Conservation (phyloP, 2,888 invertebrate species). For the Nycteola revayana region DNA sequence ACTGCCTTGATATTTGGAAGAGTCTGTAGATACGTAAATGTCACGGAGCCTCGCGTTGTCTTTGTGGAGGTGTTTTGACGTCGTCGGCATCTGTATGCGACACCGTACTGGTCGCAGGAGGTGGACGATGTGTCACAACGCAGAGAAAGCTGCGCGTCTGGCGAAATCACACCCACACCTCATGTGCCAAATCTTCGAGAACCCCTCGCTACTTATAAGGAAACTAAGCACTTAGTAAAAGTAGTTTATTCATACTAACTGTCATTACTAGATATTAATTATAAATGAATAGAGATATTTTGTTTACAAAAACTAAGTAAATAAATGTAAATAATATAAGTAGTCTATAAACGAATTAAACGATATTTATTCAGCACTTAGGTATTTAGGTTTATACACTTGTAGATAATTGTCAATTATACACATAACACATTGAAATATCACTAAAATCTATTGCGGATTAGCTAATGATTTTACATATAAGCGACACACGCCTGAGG, state of each 20-base stretch:
- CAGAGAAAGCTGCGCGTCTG: constrained; percentile 73
- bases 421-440: too few relatives aligned
- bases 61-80: constrained; percentile 15
- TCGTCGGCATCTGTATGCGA: constrained; percentile 22
- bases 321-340: too few relatives aligned
- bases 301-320: too few relatives aligned
- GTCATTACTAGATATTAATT: too few relatives aligned
- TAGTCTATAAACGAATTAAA: too few relatives aligned
- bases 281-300: too few relatives aligned
- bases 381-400: too few relatives aligned
- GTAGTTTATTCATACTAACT: constrained; percentile 52
- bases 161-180: constrained; percentile 77
- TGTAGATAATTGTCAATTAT: too few relatives aligned
- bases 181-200: constrained; percentile 70
- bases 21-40: constrained; percentile 62
- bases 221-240: constrained; percentile 58
- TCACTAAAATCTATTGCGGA: too few relatives aligned
- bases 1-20: constrained; percentile 70
- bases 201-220: constrained; percentile 56
- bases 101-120: constrained; percentile 21
- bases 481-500: too few relatives aligned
- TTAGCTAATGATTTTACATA: too few relatives aligned
- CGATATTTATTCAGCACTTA: too few relatives aligned
- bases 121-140: constrained; percentile 53
- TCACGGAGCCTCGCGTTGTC: constrained; percentile 40